Base-by-base conservation (phyloP, 2,113 vertebrate species). In the Siphamia tubifer region DNA sequence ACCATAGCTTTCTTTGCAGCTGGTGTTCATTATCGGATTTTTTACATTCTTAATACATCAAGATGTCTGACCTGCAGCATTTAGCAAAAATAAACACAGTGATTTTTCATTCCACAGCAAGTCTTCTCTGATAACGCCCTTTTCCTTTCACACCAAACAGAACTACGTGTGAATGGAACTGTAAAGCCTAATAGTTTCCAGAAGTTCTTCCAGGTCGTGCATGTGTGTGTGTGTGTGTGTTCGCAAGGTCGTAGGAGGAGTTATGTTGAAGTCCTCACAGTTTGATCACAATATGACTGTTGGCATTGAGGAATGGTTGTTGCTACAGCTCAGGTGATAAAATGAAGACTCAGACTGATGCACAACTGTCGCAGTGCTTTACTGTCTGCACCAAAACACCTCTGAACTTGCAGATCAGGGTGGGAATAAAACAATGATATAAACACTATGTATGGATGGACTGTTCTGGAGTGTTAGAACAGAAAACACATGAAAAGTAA, bases 101-200 rank as follows among this genome's bases (percentile, higher is more conserved):
- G n/a, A n/a, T n/a, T n/a, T n/a, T n/a, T 66, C 27, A 20, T 32
- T 56, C 24, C 24, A 42, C 36, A 20, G 31, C 6, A 16, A 27
- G 35, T 40, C 45, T 40, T 21, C 58, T 36, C 36, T 15, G 9
- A 76, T 57, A 68, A 72, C 48, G 62, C 52, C 65, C 49, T 43
- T 65, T 66, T 68, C 52, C 36, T 64, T 40, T 74, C 31, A 57
- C 40, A 58, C 68, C 27, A 54, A 81, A 76, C 48, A 34, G 51
- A 61, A 66, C 68, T 62, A 68, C 34, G 19, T 13, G 4, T 38
- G 53, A 66, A 64, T 57, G 45, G 16, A 55, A 58, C 73, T 66
- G 54, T 49, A 47, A 21, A 47, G 35, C 64, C 60, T 86, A 89
- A 90, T 87, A 57, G 82, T 87, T 88, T 86, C 88, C 90, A 90